Evolutionary conservation across 2,797 vertebrate genomes (phyloP), one percentile per base, ranked within the genome.

Genomic region (Tamandua tetradactyla): DNA sequence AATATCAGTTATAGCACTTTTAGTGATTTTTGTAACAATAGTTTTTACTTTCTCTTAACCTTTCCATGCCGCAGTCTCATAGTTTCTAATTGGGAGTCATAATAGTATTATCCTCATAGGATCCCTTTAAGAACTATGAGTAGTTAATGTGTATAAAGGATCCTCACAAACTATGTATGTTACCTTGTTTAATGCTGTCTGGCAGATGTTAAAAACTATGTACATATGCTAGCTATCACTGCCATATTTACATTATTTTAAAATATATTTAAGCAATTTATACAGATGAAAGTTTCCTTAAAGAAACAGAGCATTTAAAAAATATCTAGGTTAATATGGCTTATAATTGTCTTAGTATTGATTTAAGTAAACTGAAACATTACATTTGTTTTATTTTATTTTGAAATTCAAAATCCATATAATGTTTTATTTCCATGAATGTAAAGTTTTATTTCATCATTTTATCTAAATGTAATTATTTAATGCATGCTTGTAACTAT

Each of bases 321-420:
- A 61, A 61, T 88, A 49, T 64, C 35, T 74, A 64, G 42, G 44
- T n/a, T 87, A 78, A 64, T 0, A 74, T 87, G n/a, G 8, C 37
- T 80, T 93, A 35, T 27, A 35, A 15, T 71, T 92, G 10, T 74
- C 17, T 40, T 22, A 57, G 35, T 62, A 57, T 55, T 86, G 47
- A 13, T 78, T 95, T 59, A 59, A 79, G 62, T 80, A 57, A 66
- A 80, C 61, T 68, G 80, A 93, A 93, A 47, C 7, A 13, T 78
- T 80, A 2, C 0, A 57, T 90, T 42, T 14, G 62, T 75, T n/a
- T 94, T 89, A 71, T 55, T 94, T 94, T 55, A 55, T 37, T 14
- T 94, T 94, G 78, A 71, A 86, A n/a, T 47, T 74, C 14, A 93
- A 57, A 76, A 52, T 74, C 3, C 20, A 87, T 74, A 32, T 42